A percentile compares a stretch with the other conserved stretches of the same genome.
Evolutionary conservation across 2,113 vertebrate species (phyloP).

Genomic region (Telmatochromis sp.): DNA sequence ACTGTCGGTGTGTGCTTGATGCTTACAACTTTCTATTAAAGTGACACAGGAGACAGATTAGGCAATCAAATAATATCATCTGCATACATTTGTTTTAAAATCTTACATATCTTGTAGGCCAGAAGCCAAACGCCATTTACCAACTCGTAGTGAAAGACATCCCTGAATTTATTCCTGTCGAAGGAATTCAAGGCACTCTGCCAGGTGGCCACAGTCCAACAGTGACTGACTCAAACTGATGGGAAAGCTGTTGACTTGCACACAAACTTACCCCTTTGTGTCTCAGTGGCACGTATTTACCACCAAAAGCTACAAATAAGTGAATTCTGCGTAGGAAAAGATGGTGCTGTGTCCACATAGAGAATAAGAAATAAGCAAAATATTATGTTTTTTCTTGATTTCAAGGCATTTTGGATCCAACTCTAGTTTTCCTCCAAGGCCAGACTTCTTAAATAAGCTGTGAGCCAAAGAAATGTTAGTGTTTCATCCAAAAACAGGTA

Average conservation of each 20-base stretch:
- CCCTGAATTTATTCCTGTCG: conserved; percentile 29
- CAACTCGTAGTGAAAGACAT: conserved; percentile 10
- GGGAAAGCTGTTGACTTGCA: neutral
- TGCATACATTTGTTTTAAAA: neutral
- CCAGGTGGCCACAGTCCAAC: neutral
- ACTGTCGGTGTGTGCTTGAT: neutral
- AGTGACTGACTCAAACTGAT: neutral
- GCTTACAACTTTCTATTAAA: neutral
- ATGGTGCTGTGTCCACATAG: neutral
- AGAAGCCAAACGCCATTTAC: neutral
- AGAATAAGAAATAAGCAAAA: neutral
- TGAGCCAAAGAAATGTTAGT: neutral
- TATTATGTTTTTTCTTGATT: neutral
- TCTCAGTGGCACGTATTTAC: neutral
- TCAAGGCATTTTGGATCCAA: neutral
- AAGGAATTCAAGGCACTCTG: conserved; percentile 66
- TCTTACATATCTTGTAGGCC: neutral
- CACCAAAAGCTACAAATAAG: neutral
- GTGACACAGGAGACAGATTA: neutral
- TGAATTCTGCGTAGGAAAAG: neutral
- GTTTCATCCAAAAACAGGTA: neutral
- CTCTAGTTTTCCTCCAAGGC: neutral
- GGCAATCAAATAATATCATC: neutral
- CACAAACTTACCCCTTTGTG: neutral
- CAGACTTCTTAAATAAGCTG: neutral